Base-by-base conservation (phyloP, 1,140 invertebrate genomes). In the Asbolus verrucosus region DNA sequence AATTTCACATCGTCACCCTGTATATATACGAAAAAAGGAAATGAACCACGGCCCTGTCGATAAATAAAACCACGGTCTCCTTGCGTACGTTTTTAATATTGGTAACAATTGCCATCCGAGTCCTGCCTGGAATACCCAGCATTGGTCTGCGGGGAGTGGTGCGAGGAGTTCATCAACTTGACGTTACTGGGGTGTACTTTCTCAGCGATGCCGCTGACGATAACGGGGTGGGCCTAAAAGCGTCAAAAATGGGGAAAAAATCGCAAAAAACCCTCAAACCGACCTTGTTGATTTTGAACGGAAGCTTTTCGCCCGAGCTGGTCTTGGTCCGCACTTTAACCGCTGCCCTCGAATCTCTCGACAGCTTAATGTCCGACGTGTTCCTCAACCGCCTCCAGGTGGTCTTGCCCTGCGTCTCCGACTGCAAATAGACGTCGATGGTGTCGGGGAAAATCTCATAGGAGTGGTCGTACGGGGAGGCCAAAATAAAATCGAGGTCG, bases 71-170 rank as follows among this genome's bases (percentile, higher is more conserved):
- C n/a, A n/a, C n/a, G n/a, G n/a, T n/a, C n/a, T n/a, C n/a, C n/a
- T n/a, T n/a, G n/a, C n/a, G n/a, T n/a, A n/a, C n/a, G 6, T 11
- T 11, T 39, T 73, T 69, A 77, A 67, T 77, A 77, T 18, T 77
- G 76, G 43, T 71, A 77, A 19, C 73, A 73, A 4, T 68, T 77
- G 39, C 88, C 88, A 73, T 88, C 87, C 6, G 84, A 85, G 4
- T 86, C 83, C 76, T 90, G 87, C 72, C 88, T 83, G 24, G 87
- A 88, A 78, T 87, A 90, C 8, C 88, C 88, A 65, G 87, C 87
- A 75, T 89, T 89, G 1, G 87, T 88, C 77, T 88, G 83, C 24
- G 88, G 87, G 1, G 86, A 87, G 77, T 89, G 88, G 18, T 87
- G 86, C 2, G 87, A 87, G 1, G 87, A 88, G 72, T 88, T 88